Evolutionary conservation across 37 sponge, comb jelly and placozoan species (phyloP), one percentile per base, ranked within the genome.

Genomic region (Eunapius fragilis): DNA sequence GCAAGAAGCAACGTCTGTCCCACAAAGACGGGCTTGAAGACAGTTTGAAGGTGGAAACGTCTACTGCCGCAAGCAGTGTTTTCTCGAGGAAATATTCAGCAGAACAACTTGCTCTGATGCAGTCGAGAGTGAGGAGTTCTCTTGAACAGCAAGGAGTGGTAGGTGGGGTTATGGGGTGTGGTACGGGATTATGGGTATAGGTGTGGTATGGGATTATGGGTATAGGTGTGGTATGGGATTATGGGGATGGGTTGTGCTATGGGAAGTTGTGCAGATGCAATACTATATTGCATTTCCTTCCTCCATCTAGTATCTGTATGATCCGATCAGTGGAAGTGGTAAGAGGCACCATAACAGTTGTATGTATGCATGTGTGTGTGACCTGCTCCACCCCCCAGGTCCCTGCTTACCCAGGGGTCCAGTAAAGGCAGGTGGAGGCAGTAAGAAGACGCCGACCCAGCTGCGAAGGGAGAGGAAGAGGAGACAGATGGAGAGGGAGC

Each of bases 91-190:
- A 84, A 35, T 76, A 69, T 32, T 80, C 92, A 0, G 76, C 90
- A 37, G 89, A 88, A 14, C 82, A 91, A 41, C 33, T 91, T 36
- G 38, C 33, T 24, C 76, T 70, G 22, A 91, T 82, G 17, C 95
- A 94, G 68, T 74, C 83, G 3, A 35, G 95, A 69, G 92, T 94
- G 25, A 85, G 76, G 75, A 86, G 85, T 10, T 91, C 95, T 7
- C 82, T 94, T 25, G 24, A 45, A 27, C 38, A 82, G 28, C 95
- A 94, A 77, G 95, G 95, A 67, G 95, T 94, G 79, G 86, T 93
- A 30, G 32, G 89, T 68, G 12, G 17, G 58, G 58, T 19, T 4
- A 58, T 58, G 58, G 58, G 58, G n/a, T n/a, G n/a, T n/a, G n/a
- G n/a, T n/a, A n/a, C n/a, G n/a, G n/a, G n/a, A 9, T 45, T 45